Evolutionary conservation across 2,888 invertebrate species (phyloP), one percentile per base, ranked within the genome.

Genomic region (Neelides folsomi): DNA sequence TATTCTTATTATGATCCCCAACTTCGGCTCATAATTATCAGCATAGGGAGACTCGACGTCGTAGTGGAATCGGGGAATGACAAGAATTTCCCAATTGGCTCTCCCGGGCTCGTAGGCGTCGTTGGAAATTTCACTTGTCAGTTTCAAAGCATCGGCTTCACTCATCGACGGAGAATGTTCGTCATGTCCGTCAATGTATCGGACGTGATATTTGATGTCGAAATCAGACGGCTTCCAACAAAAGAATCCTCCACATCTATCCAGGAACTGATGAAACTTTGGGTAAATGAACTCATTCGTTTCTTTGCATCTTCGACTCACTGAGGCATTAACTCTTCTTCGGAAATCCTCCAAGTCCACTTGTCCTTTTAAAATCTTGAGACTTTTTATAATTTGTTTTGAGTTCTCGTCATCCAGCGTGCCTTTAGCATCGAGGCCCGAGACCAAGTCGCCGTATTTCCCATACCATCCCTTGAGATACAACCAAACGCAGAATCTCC

Each of bases 41-140:
- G 12, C 2, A 3, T 16, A 7, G 10, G 19, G 12, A 1, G 47
- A 35, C 15, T 62, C 62, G 7, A 49, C 42, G 43, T 59, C 55
- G 38, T 62, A 62, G 20, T 52, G 46, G 27, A 62, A 58, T 47
- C 53, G 57, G 18, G 62, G 62, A 39, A 60, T 56, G 9, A 60
- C 51, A 16, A 62, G 49, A 48, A 62, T 58, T 52, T 62, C 62
- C 62, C 62, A 62, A 13, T 53, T 51, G 1, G 59, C 57, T 18
- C 56, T 10, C 15, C 52, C 48, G 13, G 37, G 19, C 3, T 50
- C 44, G 49, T 60, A 62, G 5, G 36, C 41, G 15, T 51, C 47
- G 44, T 62, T 58, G 7, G 58, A 57, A 20, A 52, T 35, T 44
- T 52, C 46, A 1, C 59, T 58, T 7, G 54, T 35, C 8, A 55